These are phyloP conservation scores for Smithornis capensis DNA, from an alignment of 2,113 vertebrate genomes.

Conservation along the genomic window DNA sequence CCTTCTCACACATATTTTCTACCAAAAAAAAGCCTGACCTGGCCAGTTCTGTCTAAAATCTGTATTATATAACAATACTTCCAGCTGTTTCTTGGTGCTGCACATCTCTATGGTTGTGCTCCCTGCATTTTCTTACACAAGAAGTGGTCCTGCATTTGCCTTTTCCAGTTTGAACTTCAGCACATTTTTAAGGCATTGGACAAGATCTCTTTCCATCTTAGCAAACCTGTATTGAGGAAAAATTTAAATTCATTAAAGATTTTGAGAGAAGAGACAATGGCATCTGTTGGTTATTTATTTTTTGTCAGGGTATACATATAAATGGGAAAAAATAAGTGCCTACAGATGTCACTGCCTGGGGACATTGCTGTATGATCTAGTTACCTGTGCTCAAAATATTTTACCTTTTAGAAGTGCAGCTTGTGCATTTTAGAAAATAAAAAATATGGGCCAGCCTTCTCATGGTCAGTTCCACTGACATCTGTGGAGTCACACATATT, in stretches of 20 bases:
- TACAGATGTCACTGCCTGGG: not conserved
- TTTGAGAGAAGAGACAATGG: not conserved
- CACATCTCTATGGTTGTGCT: not conserved
- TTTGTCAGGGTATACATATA: not conserved
- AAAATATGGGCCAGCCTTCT: not conserved
- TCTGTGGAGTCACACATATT: not conserved
- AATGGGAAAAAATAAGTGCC: not conserved
- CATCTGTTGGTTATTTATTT: not conserved
- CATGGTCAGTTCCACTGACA: fast-evolving
- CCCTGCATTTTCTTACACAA: not conserved
- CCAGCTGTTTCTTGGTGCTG: not conserved
- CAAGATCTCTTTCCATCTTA: not conserved
- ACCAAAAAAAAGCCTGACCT: not conserved
- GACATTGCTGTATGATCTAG: not conserved
- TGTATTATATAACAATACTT: not conserved
- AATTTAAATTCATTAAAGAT: not conserved
- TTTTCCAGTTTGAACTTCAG: not conserved
- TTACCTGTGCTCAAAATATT: not conserved
- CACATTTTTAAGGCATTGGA: not conserved
- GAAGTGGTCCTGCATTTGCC: not conserved
- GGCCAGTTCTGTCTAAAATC: not conserved
- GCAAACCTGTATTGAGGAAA: not conserved
- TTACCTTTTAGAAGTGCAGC: not conserved
- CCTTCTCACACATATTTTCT: not conserved
- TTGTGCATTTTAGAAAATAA: not conserved